Evolutionary conservation across 2,888 invertebrate genomes (phyloP).

Genomic region (Agrochola litura): DNA sequence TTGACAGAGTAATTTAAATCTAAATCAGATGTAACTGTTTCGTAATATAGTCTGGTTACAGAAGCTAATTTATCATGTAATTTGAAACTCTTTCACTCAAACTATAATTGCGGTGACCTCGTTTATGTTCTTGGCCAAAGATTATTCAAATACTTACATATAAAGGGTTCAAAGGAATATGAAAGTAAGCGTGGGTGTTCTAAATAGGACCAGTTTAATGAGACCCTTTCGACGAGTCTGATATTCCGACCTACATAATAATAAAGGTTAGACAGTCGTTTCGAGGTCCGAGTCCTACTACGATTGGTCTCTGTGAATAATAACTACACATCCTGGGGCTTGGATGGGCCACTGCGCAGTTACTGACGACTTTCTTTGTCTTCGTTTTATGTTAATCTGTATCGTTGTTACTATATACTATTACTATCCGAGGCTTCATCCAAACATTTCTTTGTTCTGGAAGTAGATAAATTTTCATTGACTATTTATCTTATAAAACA

Average conservation of each 20-base stretch:
- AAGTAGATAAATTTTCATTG: constrained; percentile 15
- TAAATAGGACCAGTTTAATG: constrained; percentile 57
- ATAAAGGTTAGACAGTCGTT: constrained; percentile 30
- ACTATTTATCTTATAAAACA: constrained; percentile 22
- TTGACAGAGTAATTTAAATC: constrained; percentile 33
- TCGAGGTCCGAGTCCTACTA: constrained; percentile 60
- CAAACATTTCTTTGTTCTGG: constrained; percentile 35
- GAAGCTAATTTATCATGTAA: constrained; percentile 15
- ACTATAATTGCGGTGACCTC: constrained; percentile 41
- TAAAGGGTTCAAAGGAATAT: constrained; percentile 54
- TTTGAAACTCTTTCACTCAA: constrained; percentile 33
- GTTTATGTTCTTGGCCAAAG: constrained; percentile 43
- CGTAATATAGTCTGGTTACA: constrained; percentile 6
- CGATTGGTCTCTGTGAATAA: constrained; percentile 64
- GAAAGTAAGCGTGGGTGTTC: constrained; percentile 58
- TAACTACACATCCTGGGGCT: constrained; percentile 65
- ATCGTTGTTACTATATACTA: constrained; percentile 47
- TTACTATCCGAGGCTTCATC: constrained; percentile 24
- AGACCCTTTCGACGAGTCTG: constrained; percentile 41
- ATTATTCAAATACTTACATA: constrained; percentile 54
- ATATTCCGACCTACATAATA: constrained; percentile 42
- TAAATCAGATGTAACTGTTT: constrained; percentile 19
- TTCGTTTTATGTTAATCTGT: constrained; percentile 66
- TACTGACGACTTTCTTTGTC: constrained; percentile 73
- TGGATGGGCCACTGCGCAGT: constrained; percentile 72